Evolutionary conservation across 2,797 vertebrate species (phyloP), one percentile per base, ranked within the genome.

Genomic region (Oreonectes daqikongensis): DNA sequence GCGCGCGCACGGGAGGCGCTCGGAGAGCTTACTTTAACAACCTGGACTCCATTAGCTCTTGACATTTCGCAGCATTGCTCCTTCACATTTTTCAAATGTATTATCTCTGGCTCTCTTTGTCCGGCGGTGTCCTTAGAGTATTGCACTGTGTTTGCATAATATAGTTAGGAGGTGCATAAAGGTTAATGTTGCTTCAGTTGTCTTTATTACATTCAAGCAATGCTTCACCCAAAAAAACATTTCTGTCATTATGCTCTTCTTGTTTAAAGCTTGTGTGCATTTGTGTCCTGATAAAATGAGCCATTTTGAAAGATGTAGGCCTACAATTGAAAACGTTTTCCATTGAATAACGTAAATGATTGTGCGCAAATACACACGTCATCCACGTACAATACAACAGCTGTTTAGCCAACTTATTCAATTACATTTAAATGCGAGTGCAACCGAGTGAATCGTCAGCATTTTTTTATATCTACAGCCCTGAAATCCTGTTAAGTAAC

Each of bases 31-130:
- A 78, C 50, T 73, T 65, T 48, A 79, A 68, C 69, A 77, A 63
- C 66, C 70, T 44, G 59, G 48, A 70, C 79, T 72, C 75, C 78
- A 80, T 72, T 80, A 80, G 50, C 61, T 75, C 28, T 78, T 82
- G 72, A 79, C 75, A 73, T 84, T 76, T 68, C 72, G 66, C 18
- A 48, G 74, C 46, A 44, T 46, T 70, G 60, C 67, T 72, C 35
- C 44, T 20, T 77, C 72, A 57, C 50, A 69, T 64, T 69, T 78
- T 78, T 76, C 72, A 74, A 79, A 35, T 78, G 67, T 75, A 59
- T 38, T 55, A 60, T 74, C 52, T 26, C 52, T 55, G 11, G 24
- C 22, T 55, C 52, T 55, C 52, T 12, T 53, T 53, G 20, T 53
- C 9, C 12, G 57, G 59, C 72, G 55, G 70, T 65, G 26, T 61